Evolutionary conservation across 2,797 vertebrate genomes (phyloP).

Genomic region (Chromobotia macracanthus): DNA sequence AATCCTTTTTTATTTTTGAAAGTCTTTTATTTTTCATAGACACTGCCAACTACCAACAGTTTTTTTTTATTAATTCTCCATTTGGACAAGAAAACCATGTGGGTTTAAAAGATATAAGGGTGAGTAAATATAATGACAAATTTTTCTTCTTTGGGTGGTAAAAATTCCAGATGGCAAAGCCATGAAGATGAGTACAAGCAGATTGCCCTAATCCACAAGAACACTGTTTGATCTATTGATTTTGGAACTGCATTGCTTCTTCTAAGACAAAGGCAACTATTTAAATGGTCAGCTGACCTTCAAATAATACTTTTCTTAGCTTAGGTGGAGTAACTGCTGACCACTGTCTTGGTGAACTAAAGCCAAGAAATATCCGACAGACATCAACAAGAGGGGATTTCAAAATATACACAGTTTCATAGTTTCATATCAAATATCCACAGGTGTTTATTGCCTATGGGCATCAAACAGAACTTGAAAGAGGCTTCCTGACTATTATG

Average conservation of each 20-base stretch:
- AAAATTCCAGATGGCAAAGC: background rate
- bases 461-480: constrained; percentile 63
- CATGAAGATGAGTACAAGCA: constrained; percentile 45
- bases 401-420: constrained; percentile 56
- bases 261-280: constrained; percentile 33
- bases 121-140: too few species aligned
- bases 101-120: too few species aligned
- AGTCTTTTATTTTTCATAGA: too few species aligned
- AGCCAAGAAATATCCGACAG: constrained; percentile 41
- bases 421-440: constrained; percentile 56
- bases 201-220: constrained; percentile 28
- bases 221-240: constrained; percentile 51
- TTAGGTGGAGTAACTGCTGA: constrained; percentile 51
- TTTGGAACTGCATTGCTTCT: constrained; percentile 55
- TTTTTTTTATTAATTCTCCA: too few species aligned
- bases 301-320: constrained; percentile 44
- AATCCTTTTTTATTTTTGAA: too few species aligned
- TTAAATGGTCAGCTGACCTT: constrained; percentile 55
- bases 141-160: too few species aligned
- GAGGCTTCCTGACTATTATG: constrained; percentile 51
- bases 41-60: too few species aligned
- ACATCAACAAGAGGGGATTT: constrained; percentile 57
- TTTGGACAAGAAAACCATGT: too few species aligned
- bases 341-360: constrained; percentile 47
- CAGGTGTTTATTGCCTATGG: constrained; percentile 54